A percentile compares a stretch with the other conserved stretches of the same genome.
Conservation (phyloP, 2,113 vertebrate genomes). For the Sphaerodactylus townsendi region DNA sequence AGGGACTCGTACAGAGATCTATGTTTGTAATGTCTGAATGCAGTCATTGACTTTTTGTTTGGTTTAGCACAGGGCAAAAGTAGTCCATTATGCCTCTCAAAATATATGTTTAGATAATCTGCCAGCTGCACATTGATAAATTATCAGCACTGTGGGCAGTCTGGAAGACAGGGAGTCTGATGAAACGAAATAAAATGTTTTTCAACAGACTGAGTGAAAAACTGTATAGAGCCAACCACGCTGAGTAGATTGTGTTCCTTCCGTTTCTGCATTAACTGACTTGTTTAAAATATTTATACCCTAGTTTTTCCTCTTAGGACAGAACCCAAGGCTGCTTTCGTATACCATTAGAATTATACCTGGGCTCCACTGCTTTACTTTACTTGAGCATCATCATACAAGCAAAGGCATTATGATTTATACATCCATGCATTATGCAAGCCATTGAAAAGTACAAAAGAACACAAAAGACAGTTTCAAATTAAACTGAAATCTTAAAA, state of each 20-base stretch:
- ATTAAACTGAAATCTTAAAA: background rate
- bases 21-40: too few species aligned
- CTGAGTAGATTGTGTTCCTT: background rate
- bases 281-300: too few species aligned
- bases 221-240: background rate
- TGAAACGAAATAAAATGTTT: background rate
- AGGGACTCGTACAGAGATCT: too few species aligned
- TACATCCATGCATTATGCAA: background rate
- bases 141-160: background rate
- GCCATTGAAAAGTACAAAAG: background rate
- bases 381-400: background rate
- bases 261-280: too few species aligned
- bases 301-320: too few species aligned
- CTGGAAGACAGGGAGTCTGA: background rate
- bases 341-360: background rate
- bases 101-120: background rate
- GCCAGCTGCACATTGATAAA: background rate
- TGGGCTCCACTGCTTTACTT: background rate
- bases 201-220: background rate
- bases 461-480: background rate
- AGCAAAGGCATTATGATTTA: background rate
- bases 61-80: background rate
- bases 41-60: background rate
- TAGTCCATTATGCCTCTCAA: background rate
- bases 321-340: too few species aligned